These are phyloP conservation scores for Brienomyrus brachyistius DNA, from an alignment of 2,113 vertebrate genomes.

Conservation along the genomic window DNA sequence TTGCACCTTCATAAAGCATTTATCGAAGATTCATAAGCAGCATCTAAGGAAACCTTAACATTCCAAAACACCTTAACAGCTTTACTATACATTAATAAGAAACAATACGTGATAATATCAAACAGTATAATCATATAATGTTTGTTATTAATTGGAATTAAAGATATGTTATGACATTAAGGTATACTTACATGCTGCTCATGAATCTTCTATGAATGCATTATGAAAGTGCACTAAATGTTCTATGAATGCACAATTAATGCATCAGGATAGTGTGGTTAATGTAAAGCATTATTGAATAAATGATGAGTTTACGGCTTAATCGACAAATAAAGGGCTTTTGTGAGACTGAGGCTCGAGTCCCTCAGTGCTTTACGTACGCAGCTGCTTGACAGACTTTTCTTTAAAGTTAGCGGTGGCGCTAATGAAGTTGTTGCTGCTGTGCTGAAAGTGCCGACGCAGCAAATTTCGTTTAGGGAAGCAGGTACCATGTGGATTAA, in stretches of 20 bases:
- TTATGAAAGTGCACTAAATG: neutral
- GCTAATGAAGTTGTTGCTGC: neutral
- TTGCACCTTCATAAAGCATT: no score
- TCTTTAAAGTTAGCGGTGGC: neutral
- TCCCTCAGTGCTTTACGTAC: neutral
- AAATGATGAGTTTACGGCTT: neutral
- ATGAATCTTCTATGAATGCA: neutral
- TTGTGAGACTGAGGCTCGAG: neutral
- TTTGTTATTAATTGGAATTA: neutral
- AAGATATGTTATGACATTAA: neutral
- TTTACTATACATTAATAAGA: neutral
- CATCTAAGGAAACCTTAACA: no score
- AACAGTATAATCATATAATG: neutral
- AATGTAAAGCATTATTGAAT: neutral
- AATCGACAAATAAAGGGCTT: neutral
- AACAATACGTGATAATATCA: neutral
- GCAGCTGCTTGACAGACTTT: neutral
- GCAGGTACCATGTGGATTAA: neutral
- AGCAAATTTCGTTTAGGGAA: neutral
- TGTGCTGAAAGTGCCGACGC: neutral
- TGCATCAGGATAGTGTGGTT: neutral
- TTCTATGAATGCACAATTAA: neutral
- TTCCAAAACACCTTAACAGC: neutral
- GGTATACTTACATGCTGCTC: neutral
- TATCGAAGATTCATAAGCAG: neutral